Evolutionary conservation across 2,888 invertebrate species (phyloP).

Genomic region (Calameuta pallipes): DNA sequence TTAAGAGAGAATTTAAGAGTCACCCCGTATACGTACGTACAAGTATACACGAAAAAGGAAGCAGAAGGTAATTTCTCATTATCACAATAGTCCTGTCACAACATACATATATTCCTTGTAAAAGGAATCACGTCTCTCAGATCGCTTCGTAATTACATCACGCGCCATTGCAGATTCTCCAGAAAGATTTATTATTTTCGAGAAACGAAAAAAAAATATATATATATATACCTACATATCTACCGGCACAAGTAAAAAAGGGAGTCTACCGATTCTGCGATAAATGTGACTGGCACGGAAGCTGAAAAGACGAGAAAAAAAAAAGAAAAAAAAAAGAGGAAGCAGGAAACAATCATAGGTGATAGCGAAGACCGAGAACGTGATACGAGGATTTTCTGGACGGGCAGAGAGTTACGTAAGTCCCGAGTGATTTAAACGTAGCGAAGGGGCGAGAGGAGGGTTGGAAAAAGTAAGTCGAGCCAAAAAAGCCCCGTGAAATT

Average conservation of each 20-base stretch:
- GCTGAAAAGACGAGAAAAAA: accelerated
- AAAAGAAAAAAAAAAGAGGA: background rate
- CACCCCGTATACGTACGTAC: background rate
- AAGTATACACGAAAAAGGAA: background rate
- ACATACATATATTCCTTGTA: background rate
- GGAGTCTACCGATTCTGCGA: background rate
- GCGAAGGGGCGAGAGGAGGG: background rate
- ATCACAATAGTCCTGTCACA: background rate
- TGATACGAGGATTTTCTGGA: background rate
- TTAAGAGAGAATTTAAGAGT: background rate
- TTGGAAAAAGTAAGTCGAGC: background rate
- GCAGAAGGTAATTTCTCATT: background rate
- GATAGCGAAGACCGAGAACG: background rate
- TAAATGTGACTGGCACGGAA: background rate
- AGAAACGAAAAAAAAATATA: background rate
- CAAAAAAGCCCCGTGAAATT: background rate
- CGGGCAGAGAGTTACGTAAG: background rate
- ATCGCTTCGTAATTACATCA: background rate
- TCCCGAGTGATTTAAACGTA: background rate
- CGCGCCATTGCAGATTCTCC: background rate
- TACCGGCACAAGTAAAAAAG: background rate
- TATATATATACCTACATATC: too few species aligned
- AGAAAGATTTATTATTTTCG: background rate
- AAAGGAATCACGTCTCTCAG: background rate
- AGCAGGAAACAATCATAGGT: background rate